Base-by-base conservation (phyloP, 1,140 invertebrate species). In the Halyomorpha halys region DNA sequence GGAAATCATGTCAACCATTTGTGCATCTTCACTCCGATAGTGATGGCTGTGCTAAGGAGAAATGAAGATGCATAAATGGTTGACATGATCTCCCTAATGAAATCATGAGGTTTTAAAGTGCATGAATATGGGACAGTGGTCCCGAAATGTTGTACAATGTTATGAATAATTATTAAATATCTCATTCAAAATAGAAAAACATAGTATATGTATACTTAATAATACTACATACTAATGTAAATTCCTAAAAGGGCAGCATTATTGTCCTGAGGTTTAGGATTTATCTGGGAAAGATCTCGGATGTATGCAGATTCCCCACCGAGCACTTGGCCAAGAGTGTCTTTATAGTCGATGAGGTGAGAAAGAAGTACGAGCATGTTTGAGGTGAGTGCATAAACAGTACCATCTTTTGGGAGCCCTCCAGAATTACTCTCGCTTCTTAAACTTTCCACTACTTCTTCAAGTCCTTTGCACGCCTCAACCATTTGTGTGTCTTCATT, bases 351-450 rank as follows among this genome's bases (percentile, higher is more conserved):
- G 16, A 86, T 81, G 59, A 94, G 77, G 71, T 92, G 89, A 74
- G 93, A 89, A 51, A 91, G 77, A 76, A 94, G 90, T 66, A 92
- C 86, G 49, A 94, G 82, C 61, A 95, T 91, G 75, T 97, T 95
- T 60, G 88, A 92, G 3, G 94, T 95, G 51, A 95, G 78, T 76
- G 98, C 92, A 73, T 96, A 94, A 23, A 98, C 94, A 0, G 94
- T 98, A 64, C 94, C 95, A 80, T 98, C 95, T 74, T 87, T 89
- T 0, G 95, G 92, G 70, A 95, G 81, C 68, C 86, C 84, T 68
- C 86, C 84, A 5, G 86, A 83, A 44, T 89, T 86, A 14, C 83
- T 83, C 73, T 97, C 93, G 65, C 83, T 85, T 70, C 90, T 82
- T 54, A 97, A 85, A 69, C 86, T 91, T 71, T 96, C 92, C 59